phyloP scores from a whole-genome alignment of 2,797 vertebrate species.

The Oreortyx pictus region DNA sequence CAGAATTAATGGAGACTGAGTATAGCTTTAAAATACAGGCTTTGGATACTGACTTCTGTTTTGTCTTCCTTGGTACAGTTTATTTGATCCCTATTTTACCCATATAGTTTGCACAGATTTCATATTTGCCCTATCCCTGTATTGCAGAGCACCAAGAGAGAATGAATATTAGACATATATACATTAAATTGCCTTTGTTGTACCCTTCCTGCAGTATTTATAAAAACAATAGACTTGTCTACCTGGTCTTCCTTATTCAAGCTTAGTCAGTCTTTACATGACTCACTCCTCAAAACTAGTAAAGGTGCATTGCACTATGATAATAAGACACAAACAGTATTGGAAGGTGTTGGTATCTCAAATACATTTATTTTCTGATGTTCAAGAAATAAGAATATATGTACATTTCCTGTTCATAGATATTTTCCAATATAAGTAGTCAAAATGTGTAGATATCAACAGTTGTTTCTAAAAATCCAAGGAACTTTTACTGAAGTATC shows the following conservation, averaged over 20 bases:
- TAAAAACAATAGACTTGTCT: background rate
- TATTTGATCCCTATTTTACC: background rate
- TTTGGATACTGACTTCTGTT: background rate
- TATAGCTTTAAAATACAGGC: background rate
- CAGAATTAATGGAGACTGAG: background rate
- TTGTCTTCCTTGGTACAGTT: background rate
- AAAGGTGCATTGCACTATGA: background rate
- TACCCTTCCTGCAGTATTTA: background rate
- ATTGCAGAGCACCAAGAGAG: background rate
- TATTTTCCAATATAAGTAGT: background rate
- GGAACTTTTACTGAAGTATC: conserved; percentile 10
- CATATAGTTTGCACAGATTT: background rate
- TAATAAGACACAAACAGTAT: background rate
- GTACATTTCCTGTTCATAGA: background rate
- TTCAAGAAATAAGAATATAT: background rate
- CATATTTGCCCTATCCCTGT: background rate
- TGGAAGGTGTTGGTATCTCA: background rate
- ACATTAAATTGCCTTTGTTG: background rate
- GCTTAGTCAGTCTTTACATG: background rate
- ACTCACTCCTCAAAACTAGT: background rate
- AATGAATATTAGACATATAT: background rate
- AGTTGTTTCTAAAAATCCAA: background rate
- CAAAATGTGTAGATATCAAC: background rate
- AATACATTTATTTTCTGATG: background rate
- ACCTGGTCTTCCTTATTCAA: background rate